Evolutionary conservation across 2,113 vertebrate species (phyloP).

Genomic region (Setophaga kirtlandii): DNA sequence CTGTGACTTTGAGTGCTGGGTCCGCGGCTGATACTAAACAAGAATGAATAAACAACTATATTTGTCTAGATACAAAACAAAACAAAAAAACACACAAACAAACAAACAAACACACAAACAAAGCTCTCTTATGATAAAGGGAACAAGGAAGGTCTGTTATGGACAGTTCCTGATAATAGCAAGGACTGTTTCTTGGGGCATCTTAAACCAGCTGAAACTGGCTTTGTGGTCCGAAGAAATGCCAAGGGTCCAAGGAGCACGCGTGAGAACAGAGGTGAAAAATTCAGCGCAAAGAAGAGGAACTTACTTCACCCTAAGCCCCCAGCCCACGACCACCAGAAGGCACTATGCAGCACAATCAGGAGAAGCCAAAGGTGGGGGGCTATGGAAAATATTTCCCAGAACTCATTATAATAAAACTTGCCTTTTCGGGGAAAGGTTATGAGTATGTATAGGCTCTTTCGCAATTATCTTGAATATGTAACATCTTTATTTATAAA

Average conservation of each 20-base stretch:
- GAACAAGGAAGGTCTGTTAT: neutral
- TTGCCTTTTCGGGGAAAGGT: neutral
- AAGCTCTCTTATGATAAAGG: neutral
- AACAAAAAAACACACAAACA: neutral
- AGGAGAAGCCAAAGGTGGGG: neutral
- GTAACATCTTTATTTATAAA: neutral
- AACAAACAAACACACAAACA: neutral
- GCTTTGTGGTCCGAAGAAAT: neutral
- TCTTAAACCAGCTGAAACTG: neutral
- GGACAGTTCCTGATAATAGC: neutral
- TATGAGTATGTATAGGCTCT: neutral
- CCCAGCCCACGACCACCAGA: neutral
- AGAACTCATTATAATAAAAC: neutral
- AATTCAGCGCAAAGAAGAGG: neutral
- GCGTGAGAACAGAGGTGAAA: neutral
- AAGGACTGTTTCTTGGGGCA: neutral
- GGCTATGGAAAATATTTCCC: neutral
- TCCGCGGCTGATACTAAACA: neutral
- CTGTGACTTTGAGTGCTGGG: neutral
- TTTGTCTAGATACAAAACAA: neutral
- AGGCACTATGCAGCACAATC: neutral
- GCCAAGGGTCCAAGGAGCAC: neutral
- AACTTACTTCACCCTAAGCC: neutral
- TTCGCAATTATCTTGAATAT: neutral
- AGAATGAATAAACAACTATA: neutral